Evolutionary conservation across 2,797 vertebrate genomes (phyloP), one percentile per base, ranked within the genome.

Genomic region (Coccyzus lansbergi): DNA sequence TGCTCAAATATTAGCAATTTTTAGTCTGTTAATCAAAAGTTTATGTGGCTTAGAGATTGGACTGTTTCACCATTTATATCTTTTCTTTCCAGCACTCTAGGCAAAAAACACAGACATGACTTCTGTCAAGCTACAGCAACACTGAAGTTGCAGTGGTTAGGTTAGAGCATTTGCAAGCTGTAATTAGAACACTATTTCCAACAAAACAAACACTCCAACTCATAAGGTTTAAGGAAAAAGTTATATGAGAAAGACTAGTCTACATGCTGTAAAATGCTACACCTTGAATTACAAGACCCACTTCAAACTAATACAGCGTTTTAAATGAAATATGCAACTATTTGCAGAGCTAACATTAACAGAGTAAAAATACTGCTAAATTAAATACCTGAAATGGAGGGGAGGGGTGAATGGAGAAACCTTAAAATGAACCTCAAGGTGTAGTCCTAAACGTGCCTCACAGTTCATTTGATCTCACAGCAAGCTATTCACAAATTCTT

Each of bases 401-500:
- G 55, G 71, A 91, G 20, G 40, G 33, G 44, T 83, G 71, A 88
- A 84, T 28, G 28, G 16, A 95, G 93, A 97, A 95, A 92, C 94
- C 92, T 97, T 86, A 88, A 93, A 92, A 58, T 78, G 69, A 95
- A 89, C 77, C 91, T 93, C 72, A 93, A 67, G 88, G 76, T 77
- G 64, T 49, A 95, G 85, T 75, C 71, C 65, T 89, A 58, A 75
- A 78, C 55, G 76, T 82, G 65, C 85, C 92, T 94, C 83, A 91
- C 46, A 71, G 88, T 75, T 92, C 82, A 88, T 88, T 49, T 92
- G 87, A 94, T 96, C 86, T 94, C 90, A 95, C 3, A 84, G 91
- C 29, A 20, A 96, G 83, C 84, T 85, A 91, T 83, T 90, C 95
- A 95, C 81, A 94, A 85, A 92, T 72, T 92, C 93, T 96, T 96